Evolutionary conservation across 2,797 vertebrate species (phyloP), one percentile per base, ranked within the genome.

Genomic region (Valencia hispanica): DNA sequence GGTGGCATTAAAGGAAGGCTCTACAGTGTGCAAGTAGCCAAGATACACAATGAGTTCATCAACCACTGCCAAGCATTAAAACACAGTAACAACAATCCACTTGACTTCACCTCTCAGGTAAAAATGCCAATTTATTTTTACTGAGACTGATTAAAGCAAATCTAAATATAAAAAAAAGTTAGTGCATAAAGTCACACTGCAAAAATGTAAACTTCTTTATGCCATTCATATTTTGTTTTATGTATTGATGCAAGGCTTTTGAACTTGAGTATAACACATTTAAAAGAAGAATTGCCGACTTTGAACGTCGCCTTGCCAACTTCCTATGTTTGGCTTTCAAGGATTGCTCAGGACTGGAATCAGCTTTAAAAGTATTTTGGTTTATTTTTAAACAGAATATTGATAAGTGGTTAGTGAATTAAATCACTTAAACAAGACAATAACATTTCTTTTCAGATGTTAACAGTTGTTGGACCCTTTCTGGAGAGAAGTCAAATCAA

Each of bases 281-380:
- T 87, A 96, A 96, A 91, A 80, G 80, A 59, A 94, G 93, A 90
- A 91, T 88, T 68, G 15, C 90, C 80, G 93, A 96, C 85, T 93
- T 96, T 86, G 95, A 96, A 83, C 89, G 91, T 80, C 79, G 79
- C 30, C 92, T 97, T 81, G 94, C 94, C 68, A 94, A 86, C 34
- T 82, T 97, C 71, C 89, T 97, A 30, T 96, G 91, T 82, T 87
- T 88, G 79, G 94, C 89, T 82, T 97, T 97, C 91, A 90, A 91
- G 74, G 94, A 96, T 88, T 96, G 94, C 84, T 94, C 79, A 68
- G 95, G 94, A 75, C 93, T 96, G 84, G 96, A 97, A 91, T 95
- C 96, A 39, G 85, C 93, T 32, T 94, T 96, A 79, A 97, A 96
- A 94, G 96, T 96, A 91, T 90, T 87, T 51, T 30, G 68, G 10